A percentile compares a stretch with the other conserved stretches of the same genome.
Conservation (phyloP, 2,797 vertebrate genomes). For the Gambelia wislizenii region DNA sequence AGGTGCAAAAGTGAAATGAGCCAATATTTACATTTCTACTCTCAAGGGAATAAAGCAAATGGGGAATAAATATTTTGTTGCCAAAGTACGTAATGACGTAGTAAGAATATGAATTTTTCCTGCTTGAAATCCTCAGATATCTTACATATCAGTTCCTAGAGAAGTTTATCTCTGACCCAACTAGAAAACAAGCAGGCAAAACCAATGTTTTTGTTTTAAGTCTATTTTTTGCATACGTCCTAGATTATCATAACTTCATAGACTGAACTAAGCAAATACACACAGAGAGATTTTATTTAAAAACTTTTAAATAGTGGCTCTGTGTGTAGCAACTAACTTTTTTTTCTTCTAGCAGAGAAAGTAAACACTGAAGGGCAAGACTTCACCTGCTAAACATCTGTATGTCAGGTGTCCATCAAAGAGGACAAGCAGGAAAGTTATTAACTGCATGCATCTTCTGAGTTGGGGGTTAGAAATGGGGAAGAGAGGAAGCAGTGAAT, state of each 20-base stretch:
- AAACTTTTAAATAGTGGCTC: not conserved
- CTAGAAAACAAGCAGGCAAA: not conserved
- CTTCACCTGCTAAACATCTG: not conserved
- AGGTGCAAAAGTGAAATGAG: no score
- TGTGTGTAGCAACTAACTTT: not conserved
- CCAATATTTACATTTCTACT: not conserved
- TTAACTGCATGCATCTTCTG: not conserved
- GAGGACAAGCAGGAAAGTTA: not conserved
- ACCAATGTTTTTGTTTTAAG: not conserved
- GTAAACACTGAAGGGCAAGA: not conserved
- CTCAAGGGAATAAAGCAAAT: not conserved
- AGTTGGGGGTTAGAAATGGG: not conserved
- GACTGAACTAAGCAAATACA: not conserved
- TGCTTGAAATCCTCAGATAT: not conserved
- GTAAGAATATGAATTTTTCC: not conserved
- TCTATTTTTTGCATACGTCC: not conserved
- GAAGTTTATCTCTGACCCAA: not conserved
- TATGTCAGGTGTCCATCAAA: not conserved
- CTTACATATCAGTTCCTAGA: constrained; percentile 1
- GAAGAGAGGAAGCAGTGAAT: not conserved
- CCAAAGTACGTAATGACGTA: not conserved
- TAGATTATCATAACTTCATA: not conserved
- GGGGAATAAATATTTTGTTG: not conserved
- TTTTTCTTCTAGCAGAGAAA: not conserved
- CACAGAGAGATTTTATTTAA: not conserved